phyloP scores from a whole-genome alignment of 1,140 invertebrate species.

The Hylaeus anthracinus region DNA sequence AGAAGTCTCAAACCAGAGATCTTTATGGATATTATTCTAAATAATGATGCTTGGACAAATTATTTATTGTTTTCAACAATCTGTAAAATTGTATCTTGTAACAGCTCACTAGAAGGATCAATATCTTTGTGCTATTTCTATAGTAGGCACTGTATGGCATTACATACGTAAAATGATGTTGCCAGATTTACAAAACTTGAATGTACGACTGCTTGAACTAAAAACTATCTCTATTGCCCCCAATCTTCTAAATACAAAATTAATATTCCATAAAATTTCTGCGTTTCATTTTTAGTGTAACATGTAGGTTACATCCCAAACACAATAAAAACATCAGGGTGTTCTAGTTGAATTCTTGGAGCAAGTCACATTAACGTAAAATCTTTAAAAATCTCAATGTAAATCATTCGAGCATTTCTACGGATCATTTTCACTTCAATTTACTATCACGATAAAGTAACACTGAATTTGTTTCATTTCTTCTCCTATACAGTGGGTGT shows the following conservation, averaged over 20 bases:
- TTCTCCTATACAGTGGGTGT: too few species aligned
- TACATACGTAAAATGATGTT: neutral
- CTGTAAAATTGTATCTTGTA: neutral
- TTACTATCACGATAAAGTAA: too few species aligned
- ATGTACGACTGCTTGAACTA: neutral
- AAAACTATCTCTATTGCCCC: neutral
- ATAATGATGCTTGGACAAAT: too few species aligned
- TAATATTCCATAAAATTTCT: neutral
- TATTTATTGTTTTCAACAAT: too few species aligned
- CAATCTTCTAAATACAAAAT: too few species aligned
- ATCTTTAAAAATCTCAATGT: neutral
- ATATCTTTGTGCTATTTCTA: conserved; percentile 65
- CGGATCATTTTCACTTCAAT: too few species aligned
- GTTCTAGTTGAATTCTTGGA: neutral
- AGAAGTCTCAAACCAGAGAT: too few species aligned
- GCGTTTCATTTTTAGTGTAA: neutral
- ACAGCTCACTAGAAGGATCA: conserved; percentile 42
- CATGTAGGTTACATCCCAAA: neutral
- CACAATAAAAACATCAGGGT: neutral
- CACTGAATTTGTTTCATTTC: too few species aligned
- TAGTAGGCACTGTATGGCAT: neutral
- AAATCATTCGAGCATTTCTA: neutral
- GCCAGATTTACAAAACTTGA: neutral
- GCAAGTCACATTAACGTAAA: neutral
- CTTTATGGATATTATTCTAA: too few species aligned